These are phyloP conservation scores for Coleophora deauratella DNA, from an alignment of 2,888 invertebrate species.

Conservation along the genomic window DNA sequence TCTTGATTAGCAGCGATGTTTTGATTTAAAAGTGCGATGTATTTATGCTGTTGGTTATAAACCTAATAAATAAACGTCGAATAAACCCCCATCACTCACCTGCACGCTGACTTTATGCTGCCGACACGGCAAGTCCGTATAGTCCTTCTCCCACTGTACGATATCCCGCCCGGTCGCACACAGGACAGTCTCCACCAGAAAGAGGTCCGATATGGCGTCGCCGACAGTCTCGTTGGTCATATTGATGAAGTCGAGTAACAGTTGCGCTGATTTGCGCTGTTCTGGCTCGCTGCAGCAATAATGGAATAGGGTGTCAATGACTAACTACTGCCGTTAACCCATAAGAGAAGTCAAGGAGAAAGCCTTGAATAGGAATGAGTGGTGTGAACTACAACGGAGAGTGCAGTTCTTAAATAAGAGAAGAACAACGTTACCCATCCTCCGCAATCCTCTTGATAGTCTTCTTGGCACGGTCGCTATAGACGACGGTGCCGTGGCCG, in stretches of 20 bases:
- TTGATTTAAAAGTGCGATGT: too few species aligned
- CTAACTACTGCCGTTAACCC: too few species aligned
- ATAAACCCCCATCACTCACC: constrained; percentile 40
- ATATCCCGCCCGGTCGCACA: constrained; percentile 86
- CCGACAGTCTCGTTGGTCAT: constrained; percentile 96
- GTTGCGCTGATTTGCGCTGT: constrained; percentile 73
- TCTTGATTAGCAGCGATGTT: too few species aligned
- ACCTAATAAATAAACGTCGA: too few species aligned
- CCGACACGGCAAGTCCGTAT: constrained; percentile 89
- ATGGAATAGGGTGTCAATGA: too few species aligned
- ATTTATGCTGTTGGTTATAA: too few species aligned
- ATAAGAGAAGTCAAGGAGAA: too few species aligned
- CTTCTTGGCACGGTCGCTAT: constrained; percentile 80
- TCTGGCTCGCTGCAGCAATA: constrained; percentile 42
- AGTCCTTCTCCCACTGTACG: constrained; percentile 85
- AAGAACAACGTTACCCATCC: too few species aligned
- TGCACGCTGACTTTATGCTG: constrained; percentile 91
- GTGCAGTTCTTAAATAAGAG: too few species aligned
- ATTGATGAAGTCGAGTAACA: constrained; percentile 81
- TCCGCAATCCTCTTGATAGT: constrained; percentile 65
- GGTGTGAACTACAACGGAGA: too few species aligned
- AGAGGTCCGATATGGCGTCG: constrained; percentile 96
- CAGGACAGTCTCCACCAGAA: constrained; percentile 93
- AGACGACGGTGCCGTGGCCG: constrained; percentile 97
- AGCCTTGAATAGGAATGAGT: too few species aligned